Conservation (phyloP, 2,888 invertebrate species). For the Erebia aethiops region DNA sequence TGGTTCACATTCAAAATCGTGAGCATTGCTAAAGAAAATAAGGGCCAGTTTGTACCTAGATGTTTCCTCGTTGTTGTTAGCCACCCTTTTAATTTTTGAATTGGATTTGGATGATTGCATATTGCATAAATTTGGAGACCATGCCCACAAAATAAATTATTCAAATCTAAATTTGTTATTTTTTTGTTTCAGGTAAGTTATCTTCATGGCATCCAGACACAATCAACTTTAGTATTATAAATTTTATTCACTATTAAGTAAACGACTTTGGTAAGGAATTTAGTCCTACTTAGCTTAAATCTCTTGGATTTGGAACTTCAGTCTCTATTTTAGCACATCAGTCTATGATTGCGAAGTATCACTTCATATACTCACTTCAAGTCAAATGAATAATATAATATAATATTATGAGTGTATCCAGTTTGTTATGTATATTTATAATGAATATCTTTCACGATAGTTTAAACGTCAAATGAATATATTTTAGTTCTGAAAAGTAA, state of each 20-base stretch:
- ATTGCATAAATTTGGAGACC: neutral
- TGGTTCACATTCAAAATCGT: conserved; percentile 46
- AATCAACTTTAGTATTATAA: neutral
- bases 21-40: conserved; percentile 14
- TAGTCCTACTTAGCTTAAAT: too few species aligned
- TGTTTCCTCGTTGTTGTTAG: neutral
- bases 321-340: too few species aligned
- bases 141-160: neutral
- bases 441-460: too few species aligned
- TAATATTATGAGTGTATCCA: too few species aligned
- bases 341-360: too few species aligned
- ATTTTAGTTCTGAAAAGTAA: too few species aligned
- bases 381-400: too few species aligned
- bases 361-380: too few species aligned
- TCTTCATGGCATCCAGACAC: neutral
- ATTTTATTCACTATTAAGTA: neutral
- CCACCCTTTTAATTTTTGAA: conserved; percentile 2
- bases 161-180: neutral
- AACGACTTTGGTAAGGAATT: too few species aligned
- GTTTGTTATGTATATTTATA: too few species aligned
- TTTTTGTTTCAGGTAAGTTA: conserved; percentile 34
- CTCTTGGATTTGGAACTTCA: too few species aligned
- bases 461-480: too few species aligned
- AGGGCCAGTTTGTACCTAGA: neutral
- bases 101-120: neutral